Percentiles rank a stretch among this genome's conserved stretches.
Evolutionary conservation across 1,140 invertebrate species (phyloP).

Genomic region (Pseudomyrmex dendroicus): DNA sequence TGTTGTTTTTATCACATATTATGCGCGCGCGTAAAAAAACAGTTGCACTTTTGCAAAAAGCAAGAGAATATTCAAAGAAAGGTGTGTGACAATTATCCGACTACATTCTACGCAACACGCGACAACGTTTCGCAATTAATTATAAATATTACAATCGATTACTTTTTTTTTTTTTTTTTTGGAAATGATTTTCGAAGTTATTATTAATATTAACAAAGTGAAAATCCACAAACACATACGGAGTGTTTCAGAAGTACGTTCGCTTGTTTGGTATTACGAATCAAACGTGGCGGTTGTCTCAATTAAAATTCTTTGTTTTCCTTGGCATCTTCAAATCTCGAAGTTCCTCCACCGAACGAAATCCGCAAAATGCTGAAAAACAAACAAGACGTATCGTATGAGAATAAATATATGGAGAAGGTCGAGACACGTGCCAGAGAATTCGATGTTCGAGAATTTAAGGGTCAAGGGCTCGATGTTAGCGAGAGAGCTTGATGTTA

Average conservation of each 20-base stretch:
- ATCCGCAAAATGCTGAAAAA: slow-evolving; percentile 43
- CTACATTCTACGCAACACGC: not conserved
- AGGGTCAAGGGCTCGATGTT: slow-evolving; percentile 49
- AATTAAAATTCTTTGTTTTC: slow-evolving; percentile 25
- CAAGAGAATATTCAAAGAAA: not conserved
- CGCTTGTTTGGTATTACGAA: not conserved
- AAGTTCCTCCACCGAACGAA: slow-evolving; percentile 6
- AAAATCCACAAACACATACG: slow-evolving; percentile 9
- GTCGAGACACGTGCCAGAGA: slow-evolving; percentile 26
- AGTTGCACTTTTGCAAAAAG: not conserved
- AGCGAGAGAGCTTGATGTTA: slow-evolving; percentile 27
- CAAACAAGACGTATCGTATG: slow-evolving; percentile 22
- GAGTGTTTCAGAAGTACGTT: slow-evolving; percentile 9
- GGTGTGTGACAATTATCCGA: too few species aligned
- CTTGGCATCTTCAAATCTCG: not conserved
- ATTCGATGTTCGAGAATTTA: slow-evolving; percentile 35
- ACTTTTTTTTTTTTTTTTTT: not conserved
- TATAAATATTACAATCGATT: not conserved
- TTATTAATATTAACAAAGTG: not conserved
- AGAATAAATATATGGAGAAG: slow-evolving; percentile 32
- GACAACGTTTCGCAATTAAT: not conserved
- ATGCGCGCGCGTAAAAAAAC: too few species aligned
- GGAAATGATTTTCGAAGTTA: not conserved
- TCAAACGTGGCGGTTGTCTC: not conserved
- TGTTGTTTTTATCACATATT: too few species aligned